A percentile compares a stretch with the other conserved stretches of the same genome.
phyloP scores from a whole-genome alignment of 2,797 vertebrate species.

The Sciurus carolinensis region DNA sequence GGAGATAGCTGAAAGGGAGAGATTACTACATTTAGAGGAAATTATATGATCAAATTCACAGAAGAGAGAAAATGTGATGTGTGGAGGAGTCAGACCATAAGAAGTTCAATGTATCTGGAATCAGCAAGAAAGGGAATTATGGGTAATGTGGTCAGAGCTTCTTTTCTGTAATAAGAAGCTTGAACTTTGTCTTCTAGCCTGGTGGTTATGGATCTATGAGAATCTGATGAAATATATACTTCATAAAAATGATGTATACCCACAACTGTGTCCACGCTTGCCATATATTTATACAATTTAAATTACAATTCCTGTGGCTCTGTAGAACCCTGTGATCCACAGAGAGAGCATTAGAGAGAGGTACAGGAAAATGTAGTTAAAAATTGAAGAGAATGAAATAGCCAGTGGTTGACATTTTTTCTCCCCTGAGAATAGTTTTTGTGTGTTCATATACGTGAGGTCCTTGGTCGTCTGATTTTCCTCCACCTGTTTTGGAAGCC shows the following conservation, averaged over 20 bases:
- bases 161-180: background rate
- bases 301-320: background rate
- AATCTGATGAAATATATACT: background rate
- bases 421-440: background rate
- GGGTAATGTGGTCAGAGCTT: rapidly evolving
- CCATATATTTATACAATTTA: background rate
- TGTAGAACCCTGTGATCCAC: background rate
- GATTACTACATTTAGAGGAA: background rate
- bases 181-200: background rate
- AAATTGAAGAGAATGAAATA: background rate
- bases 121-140: background rate
- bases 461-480: background rate
- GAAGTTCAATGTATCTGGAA: background rate
- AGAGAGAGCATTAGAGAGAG: background rate
- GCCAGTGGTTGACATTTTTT: background rate
- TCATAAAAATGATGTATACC: background rate
- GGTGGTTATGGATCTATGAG: background rate
- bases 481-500: background rate
- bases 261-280: background rate
- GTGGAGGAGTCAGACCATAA: background rate
- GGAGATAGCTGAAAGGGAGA: background rate
- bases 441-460: background rate
- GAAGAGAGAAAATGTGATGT: background rate
- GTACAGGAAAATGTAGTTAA: background rate
- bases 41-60: background rate